These are phyloP conservation scores for Sericinus montela DNA, from an alignment of 2,888 invertebrate species.

Conservation along the genomic window DNA sequence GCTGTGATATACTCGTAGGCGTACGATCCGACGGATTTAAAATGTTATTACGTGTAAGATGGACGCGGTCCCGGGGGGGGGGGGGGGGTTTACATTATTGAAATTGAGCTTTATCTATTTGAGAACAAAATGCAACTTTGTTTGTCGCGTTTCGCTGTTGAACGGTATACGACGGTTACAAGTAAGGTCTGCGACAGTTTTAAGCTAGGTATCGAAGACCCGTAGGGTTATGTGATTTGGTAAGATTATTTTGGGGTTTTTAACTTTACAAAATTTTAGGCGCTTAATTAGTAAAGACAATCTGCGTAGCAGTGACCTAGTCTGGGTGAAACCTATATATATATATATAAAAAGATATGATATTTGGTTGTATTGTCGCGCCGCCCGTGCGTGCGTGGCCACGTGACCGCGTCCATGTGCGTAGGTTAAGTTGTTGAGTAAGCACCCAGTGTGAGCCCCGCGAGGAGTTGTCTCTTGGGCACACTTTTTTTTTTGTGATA, in stretches of 20 bases:
- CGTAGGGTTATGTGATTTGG: conserved; percentile 1
- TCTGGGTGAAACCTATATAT: conserved; percentile 15
- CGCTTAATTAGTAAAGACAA: conserved; percentile 3
- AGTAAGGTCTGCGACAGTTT: no score
- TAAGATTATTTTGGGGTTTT: not conserved
- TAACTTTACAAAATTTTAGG: conserved; percentile 7
- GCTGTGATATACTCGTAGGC: conserved; percentile 68
- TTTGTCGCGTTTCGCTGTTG: not conserved
- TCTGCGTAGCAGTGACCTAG: conserved; percentile 14
- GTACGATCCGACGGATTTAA: conserved; percentile 40
- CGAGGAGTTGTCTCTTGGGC: conserved; percentile 16
- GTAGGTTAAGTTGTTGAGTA: conserved; percentile 62
- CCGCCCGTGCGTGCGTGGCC: conserved; percentile 29
- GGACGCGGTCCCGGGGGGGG: conserved; percentile 22
- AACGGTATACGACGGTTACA: no score
- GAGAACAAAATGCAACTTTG: not conserved
- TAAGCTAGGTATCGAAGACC: not conserved
- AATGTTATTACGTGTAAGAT: conserved; percentile 28
- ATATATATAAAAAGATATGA: not conserved
- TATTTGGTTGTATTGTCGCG: conserved; percentile 10
- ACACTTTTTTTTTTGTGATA: no score
- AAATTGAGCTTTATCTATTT: conserved; percentile 6
- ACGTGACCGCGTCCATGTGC: conserved; percentile 44
- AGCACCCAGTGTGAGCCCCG: conserved; percentile 54
- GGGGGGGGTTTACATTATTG: conserved; percentile 1